phyloP scores from a whole-genome alignment of 2,113 vertebrate genomes.

The Tringa solitaria region DNA sequence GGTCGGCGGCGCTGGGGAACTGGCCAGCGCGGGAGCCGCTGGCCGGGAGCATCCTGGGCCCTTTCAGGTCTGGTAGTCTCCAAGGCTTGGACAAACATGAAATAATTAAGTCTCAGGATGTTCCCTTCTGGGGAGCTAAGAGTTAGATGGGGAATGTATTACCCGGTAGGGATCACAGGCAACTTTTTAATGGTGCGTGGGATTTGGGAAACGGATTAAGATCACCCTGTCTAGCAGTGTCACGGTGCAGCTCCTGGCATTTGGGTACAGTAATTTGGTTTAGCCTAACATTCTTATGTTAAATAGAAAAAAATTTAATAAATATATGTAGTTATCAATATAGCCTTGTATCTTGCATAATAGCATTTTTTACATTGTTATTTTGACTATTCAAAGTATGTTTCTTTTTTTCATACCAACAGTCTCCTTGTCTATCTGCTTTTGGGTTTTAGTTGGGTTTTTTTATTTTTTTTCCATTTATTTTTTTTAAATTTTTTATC shows the following conservation, averaged over 20 bases:
- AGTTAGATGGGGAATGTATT: neutral
- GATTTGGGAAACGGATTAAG: neutral
- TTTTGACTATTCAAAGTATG: neutral
- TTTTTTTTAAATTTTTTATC: neutral
- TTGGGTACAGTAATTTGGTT: neutral
- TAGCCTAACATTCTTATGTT: neutral
- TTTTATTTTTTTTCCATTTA: neutral
- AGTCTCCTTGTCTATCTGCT: neutral
- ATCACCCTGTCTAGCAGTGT: no score
- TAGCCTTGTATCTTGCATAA: neutral
- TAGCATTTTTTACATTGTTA: neutral
- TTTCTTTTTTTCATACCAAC: neutral
- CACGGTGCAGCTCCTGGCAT: neutral
- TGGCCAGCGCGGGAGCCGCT: neutral
- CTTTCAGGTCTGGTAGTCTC: accelerated
- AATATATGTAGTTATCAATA: neutral
- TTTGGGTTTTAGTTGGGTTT: neutral
- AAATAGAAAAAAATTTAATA: neutral
- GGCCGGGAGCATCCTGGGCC: accelerated
- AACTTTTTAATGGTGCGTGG: neutral
- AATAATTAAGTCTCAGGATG: neutral
- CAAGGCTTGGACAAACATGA: neutral
- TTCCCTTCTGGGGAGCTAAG: neutral
- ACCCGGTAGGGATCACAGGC: neutral
- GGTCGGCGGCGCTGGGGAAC: neutral